Conservation (phyloP, 2,797 vertebrate genomes). For the Mionectes olivaceus region DNA sequence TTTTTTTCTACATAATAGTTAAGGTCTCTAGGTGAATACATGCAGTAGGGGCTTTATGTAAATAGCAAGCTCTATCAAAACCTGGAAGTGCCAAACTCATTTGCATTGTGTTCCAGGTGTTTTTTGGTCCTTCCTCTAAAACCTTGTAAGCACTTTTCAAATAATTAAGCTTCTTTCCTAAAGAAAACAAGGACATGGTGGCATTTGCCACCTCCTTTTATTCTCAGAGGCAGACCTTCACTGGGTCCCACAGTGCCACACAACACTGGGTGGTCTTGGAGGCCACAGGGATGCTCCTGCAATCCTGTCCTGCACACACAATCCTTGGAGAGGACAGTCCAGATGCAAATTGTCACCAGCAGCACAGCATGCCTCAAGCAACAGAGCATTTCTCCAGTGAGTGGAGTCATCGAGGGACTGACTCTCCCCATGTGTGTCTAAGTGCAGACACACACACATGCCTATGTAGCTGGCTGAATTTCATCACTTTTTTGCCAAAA, state of each 20-base stretch:
- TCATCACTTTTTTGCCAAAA: neutral
- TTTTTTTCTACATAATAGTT: neutral
- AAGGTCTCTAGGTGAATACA: neutral
- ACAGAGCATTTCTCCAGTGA: neutral
- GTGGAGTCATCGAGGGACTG: neutral
- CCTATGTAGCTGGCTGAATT: neutral
- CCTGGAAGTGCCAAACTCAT: neutral
- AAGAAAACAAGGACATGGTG: neutral
- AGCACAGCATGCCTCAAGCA: neutral
- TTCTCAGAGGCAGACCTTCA: neutral
- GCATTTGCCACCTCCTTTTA: neutral
- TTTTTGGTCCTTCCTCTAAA: neutral
- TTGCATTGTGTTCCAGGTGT: neutral
- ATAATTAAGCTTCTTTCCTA: neutral
- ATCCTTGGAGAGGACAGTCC: neutral
- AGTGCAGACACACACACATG: neutral
- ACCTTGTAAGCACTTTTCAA: neutral
- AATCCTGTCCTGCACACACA: neutral
- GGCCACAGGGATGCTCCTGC: neutral
- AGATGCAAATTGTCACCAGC: neutral
- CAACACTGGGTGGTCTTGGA: neutral
- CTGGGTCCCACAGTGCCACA: neutral
- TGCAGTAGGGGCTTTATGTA: neutral
- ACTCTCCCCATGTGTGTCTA: accelerated
- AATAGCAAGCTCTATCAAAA: neutral